Conservation (phyloP, 37 sponge, comb jelly and placozoan species). For the Chondrosia reniformis region DNA sequence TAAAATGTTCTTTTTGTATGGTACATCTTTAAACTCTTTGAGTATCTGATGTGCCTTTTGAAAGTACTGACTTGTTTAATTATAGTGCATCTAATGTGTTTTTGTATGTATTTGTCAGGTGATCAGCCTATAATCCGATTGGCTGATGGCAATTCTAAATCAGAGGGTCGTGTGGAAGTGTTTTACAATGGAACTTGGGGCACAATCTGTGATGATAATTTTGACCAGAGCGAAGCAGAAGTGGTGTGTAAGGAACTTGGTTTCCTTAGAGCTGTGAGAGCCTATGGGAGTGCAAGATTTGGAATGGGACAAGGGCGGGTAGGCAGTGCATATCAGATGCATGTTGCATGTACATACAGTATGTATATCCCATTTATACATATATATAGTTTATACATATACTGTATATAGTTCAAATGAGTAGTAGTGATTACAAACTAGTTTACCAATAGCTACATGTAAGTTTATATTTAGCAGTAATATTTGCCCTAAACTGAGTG, state of each 20-base stretch:
- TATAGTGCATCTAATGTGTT: no score
- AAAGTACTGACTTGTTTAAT: no score
- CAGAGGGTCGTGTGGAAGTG: constrained; percentile 24
- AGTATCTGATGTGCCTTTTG: no score
- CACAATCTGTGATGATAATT: constrained; percentile 20
- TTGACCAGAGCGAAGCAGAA: background rate
- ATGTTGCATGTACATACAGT: background rate
- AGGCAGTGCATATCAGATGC: background rate
- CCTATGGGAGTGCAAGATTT: background rate
- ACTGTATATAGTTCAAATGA: no score
- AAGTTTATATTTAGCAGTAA: no score
- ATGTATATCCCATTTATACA: no score
- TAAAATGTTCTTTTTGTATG: background rate
- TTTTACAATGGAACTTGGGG: constrained; percentile 27
- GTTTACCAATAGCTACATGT: no score
- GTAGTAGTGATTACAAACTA: no score
- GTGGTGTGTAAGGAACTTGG: constrained; percentile 25
- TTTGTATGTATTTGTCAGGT: background rate
- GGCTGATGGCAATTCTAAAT: constrained; percentile 4
- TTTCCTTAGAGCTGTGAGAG: background rate
- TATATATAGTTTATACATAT: no score
- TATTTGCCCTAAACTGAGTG: no score
- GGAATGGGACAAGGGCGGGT: constrained; percentile 39
- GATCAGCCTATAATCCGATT: background rate
- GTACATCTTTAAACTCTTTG: background rate